phyloP scores from a whole-genome alignment of 1,140 invertebrate species.

The Babylonia areolata region DNA sequence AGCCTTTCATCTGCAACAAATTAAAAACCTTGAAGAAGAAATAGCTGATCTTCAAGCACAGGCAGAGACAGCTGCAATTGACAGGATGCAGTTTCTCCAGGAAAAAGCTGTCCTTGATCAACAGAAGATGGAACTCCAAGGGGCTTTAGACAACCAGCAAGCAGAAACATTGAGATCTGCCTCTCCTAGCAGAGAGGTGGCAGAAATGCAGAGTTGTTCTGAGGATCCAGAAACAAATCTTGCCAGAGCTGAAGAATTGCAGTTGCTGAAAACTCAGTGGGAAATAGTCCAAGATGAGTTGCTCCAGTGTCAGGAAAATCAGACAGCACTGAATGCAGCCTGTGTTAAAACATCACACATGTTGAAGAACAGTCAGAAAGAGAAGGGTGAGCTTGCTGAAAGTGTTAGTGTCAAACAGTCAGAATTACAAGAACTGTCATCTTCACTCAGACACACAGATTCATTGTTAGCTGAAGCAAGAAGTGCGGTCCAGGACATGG shows the following conservation, averaged over 20 bases:
- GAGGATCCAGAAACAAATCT: background rate
- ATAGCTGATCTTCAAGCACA: conserved; percentile 31
- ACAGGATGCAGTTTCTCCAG: conserved; percentile 15
- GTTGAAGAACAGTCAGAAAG: background rate
- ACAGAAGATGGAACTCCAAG: conserved; percentile 9
- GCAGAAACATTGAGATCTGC: conserved; percentile 2
- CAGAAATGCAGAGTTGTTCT: background rate
- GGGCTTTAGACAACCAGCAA: conserved; percentile 14
- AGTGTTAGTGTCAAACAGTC: background rate
- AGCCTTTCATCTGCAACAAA: conserved; percentile 32
- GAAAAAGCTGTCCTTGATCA: conserved; percentile 17
- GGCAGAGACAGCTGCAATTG: conserved; percentile 31
- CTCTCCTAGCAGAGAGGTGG: background rate
- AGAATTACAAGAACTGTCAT: background rate
- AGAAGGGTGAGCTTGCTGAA: background rate
- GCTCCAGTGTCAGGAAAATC: background rate
- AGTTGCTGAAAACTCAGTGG: conserved; percentile 26
- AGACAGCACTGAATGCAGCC: background rate
- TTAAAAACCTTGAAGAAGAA: conserved; percentile 28
- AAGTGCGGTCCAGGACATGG: background rate
- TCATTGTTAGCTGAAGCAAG: background rate
- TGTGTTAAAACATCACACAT: background rate
- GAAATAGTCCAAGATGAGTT: conserved; percentile 33
- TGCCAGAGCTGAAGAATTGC: background rate
- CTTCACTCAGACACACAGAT: conserved; percentile 5